phyloP scores from a whole-genome alignment of 64 coral and sea anemone species.

The Catalaphyllia jardinei region DNA sequence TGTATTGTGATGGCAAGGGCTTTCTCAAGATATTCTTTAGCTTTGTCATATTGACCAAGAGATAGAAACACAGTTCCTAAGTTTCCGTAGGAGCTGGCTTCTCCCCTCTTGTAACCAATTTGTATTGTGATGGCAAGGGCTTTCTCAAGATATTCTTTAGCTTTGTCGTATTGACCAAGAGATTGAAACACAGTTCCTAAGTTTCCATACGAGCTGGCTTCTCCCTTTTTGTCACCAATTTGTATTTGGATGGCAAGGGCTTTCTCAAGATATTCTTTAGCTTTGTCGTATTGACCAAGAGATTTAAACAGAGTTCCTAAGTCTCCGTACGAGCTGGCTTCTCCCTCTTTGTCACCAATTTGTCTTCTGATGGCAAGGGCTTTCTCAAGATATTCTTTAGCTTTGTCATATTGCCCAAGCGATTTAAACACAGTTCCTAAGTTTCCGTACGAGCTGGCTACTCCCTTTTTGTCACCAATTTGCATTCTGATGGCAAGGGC shows the following conservation, averaged over 20 bases:
- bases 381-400: neutral
- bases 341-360: no score
- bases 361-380: neutral
- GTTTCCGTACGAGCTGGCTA: neutral
- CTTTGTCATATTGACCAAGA: neutral
- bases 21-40: neutral
- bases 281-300: conserved; percentile 1
- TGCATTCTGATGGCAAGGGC: neutral
- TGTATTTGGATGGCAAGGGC: neutral
- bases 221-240: neutral
- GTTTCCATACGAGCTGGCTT: neutral
- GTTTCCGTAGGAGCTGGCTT: no score
- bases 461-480: neutral
- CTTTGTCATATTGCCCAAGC: neutral
- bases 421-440: neutral
- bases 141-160: no score
- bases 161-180: no score
- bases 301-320: neutral
- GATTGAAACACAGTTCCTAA: no score
- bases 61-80: neutral
- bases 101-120: no score
- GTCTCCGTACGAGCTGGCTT: neutral
- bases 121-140: no score
- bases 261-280: conserved; percentile 16
- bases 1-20: neutral